Evolutionary conservation across 1,140 invertebrate species (phyloP), one percentile per base, ranked within the genome.

Genomic region (Drosophila pseudoananassae): DNA sequence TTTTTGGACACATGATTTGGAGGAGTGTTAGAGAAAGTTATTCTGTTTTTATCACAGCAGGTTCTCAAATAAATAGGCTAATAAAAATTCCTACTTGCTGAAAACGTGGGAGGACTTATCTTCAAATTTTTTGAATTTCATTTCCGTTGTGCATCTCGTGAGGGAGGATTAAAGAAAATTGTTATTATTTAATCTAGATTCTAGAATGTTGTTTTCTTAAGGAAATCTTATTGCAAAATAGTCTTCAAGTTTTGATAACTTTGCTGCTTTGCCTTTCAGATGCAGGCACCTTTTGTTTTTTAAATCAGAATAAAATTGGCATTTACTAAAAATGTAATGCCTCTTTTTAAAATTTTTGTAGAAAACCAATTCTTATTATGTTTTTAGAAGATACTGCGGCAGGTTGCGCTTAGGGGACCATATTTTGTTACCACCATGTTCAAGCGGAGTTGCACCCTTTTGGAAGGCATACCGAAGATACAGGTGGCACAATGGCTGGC

Each of bases 401-500:
- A 5, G 31, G 36, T 23, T 9, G 1, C 8, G 0, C 17, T 31
- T 14, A 12, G 1, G 27, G 31, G 8, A 31, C 8, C 31, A 31
- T 9, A 31, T 31, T 31, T 8, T 36, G 3, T 4, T 3, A n/a
- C 10, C 33, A 36, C 20, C 15, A 87, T 87, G 83, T 77, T 79
- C 5, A 79, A 63, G 14, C 56, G 69, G 1, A 77, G 43, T 14
- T 73, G 60, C 36, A 74, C 71, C 6, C 52, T 60, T 36, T 50
- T 88, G 20, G 47, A 58, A 1, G 46, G 71, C 4, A 2, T 74
- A 3, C 40, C 83, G 9, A 79, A 70, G 23, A 2, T 54, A 10
- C 9, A 68, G 1, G 76, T 83, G 7, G 38, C 33, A 1, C 20
- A 88, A 36, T 88, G 83, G 83, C 15, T 88, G 6, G 33, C 10